Evolutionary conservation across 2,113 vertebrate genomes (phyloP).

Genomic region (Mirounga angustirostris): DNA sequence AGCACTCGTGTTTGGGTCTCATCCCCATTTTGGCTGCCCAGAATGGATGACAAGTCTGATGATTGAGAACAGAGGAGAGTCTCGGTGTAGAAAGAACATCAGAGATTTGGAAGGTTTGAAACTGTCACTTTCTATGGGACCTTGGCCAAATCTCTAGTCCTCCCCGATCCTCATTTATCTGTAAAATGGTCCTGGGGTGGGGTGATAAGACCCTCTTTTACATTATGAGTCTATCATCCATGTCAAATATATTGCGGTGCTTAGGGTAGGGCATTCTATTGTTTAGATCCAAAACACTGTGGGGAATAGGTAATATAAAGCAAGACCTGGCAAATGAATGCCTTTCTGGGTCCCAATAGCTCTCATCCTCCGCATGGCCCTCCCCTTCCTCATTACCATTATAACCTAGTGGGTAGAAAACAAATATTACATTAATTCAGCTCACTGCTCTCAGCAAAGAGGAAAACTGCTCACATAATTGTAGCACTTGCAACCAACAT

Average conservation of each 20-base stretch:
- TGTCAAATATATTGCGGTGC: neutral
- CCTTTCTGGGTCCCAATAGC: neutral
- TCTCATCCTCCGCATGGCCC: neutral
- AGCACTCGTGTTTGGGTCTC: neutral
- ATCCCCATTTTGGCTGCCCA: neutral
- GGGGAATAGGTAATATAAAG: neutral
- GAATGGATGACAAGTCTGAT: neutral
- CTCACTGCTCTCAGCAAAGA: neutral
- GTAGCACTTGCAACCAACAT: neutral
- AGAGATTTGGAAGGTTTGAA: neutral
- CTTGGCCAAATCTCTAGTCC: neutral
- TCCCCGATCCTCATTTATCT: neutral
- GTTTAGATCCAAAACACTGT: neutral
- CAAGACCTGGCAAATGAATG: neutral
- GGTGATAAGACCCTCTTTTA: neutral
- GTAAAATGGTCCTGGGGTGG: neutral
- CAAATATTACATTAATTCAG: conserved; percentile 18
- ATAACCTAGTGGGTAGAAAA: neutral
- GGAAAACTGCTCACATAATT: neutral
- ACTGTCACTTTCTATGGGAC: neutral
- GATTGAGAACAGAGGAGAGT: neutral
- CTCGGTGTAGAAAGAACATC: neutral
- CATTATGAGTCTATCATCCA: neutral
- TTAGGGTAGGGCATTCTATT: neutral
- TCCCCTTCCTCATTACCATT: neutral